Percentiles rank a stretch among this genome's conserved stretches.
Conservation (phyloP, 2,797 vertebrate genomes). For the Propithecus perrieri region DNA sequence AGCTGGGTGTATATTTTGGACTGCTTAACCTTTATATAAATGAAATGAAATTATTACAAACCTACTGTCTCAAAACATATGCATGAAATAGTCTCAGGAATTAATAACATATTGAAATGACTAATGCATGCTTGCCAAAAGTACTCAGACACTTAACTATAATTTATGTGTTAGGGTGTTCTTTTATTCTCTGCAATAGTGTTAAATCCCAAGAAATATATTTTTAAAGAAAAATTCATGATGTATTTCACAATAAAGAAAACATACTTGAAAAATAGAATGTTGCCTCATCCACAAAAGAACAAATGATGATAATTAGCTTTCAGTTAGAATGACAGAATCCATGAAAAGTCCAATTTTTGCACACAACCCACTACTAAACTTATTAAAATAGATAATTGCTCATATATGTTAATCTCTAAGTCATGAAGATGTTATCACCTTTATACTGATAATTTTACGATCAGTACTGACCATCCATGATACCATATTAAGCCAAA, state of each 20-base stretch:
- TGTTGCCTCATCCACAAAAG: background rate
- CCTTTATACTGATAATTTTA: background rate
- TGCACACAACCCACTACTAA: background rate
- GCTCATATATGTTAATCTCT: background rate
- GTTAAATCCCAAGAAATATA: background rate
- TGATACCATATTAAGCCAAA: background rate
- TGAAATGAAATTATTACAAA: slow-evolving; percentile 21
- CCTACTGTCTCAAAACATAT: slow-evolving; percentile 22
- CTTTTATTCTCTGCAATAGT: slow-evolving; percentile 14
- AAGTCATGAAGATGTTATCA: background rate
- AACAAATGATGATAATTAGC: background rate
- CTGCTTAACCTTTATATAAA: slow-evolving; percentile 29
- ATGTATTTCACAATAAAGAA: background rate
- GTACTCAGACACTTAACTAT: background rate
- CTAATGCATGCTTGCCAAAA: slow-evolving; percentile 44
- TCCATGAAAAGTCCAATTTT: background rate
- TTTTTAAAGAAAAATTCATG: slow-evolving; percentile 16
- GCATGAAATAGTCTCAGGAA: slow-evolving; percentile 23
- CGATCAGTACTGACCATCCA: background rate
- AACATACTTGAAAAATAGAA: background rate
- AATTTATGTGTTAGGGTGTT: background rate
- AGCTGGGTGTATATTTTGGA: slow-evolving; percentile 4
- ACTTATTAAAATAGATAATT: background rate
- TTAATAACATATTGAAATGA: slow-evolving; percentile 47
- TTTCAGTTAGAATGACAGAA: background rate